Conservation (phyloP, 2,113 vertebrate species). For the Dipodomys spectabilis region DNA sequence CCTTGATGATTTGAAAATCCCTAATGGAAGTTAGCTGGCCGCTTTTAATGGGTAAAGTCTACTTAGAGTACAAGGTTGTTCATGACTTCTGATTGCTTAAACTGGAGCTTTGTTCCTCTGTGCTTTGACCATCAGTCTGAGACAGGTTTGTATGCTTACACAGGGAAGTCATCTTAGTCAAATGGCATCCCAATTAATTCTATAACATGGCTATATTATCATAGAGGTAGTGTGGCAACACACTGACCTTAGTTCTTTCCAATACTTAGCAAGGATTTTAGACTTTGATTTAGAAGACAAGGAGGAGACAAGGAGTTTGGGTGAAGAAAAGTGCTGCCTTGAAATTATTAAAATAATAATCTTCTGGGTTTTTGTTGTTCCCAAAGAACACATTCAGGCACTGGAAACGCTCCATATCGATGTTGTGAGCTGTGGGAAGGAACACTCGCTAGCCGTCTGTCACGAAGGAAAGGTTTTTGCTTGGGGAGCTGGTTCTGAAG, state of each 20-base stretch:
- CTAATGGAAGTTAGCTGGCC: background rate
- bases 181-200: background rate
- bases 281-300: slow-evolving; percentile 5
- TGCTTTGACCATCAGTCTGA: background rate
- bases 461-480: slow-evolving; percentile 79
- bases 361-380: background rate
- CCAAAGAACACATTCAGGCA: slow-evolving; percentile 73
- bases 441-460: slow-evolving; percentile 80
- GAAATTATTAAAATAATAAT: slow-evolving; percentile 19
- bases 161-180: background rate
- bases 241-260: background rate
- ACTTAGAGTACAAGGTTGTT: background rate
- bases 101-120: background rate
- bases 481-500: slow-evolving; percentile 82
- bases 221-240: background rate
- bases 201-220: background rate
- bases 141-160: background rate
- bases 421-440: slow-evolving; percentile 81
- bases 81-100: background rate
- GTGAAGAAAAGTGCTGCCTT: background rate
- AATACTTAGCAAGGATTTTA: background rate
- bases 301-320: background rate
- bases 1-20: background rate
- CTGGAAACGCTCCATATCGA: slow-evolving; percentile 45
- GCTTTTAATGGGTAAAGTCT: background rate